Conservation (phyloP, 2,888 invertebrate genomes). For the Cotesia congregata region DNA sequence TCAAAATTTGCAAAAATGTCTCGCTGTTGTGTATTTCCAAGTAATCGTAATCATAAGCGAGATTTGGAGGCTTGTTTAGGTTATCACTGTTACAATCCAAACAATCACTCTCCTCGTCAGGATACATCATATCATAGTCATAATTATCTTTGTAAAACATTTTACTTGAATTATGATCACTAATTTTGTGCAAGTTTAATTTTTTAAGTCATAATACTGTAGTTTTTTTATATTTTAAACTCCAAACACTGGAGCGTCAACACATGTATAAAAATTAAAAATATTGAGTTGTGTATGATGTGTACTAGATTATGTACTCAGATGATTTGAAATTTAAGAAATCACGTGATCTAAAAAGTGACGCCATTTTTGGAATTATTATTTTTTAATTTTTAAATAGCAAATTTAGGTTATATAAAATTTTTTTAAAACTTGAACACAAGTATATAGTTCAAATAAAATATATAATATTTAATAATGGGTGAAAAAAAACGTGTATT, state of each 20-base stretch:
- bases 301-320: too few species aligned
- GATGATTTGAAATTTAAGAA: too few species aligned
- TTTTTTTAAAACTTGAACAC: neutral
- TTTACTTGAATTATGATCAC: neutral
- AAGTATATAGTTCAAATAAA: neutral
- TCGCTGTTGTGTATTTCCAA: slow-evolving; percentile 55
- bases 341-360: too few species aligned
- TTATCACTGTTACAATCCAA: slow-evolving; percentile 6
- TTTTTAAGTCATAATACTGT: neutral
- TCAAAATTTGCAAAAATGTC: slow-evolving; percentile 58
- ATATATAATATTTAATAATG: neutral
- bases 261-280: too few species aligned
- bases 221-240: neutral
- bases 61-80: neutral
- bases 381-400: too few species aligned
- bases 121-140: slow-evolving; percentile 26
- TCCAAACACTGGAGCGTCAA: neutral
- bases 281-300: too few species aligned
- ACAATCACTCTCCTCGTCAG: slow-evolving; percentile 10
- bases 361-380: too few species aligned
- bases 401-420: neutral
- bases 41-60: slow-evolving; percentile 53
- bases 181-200: too few species aligned
- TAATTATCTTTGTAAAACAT: neutral
- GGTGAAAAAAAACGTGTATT: slow-evolving; percentile 30